Conservation (phyloP, 92 coral and sea anemone species). For the Pocillopora meandrina region DNA sequence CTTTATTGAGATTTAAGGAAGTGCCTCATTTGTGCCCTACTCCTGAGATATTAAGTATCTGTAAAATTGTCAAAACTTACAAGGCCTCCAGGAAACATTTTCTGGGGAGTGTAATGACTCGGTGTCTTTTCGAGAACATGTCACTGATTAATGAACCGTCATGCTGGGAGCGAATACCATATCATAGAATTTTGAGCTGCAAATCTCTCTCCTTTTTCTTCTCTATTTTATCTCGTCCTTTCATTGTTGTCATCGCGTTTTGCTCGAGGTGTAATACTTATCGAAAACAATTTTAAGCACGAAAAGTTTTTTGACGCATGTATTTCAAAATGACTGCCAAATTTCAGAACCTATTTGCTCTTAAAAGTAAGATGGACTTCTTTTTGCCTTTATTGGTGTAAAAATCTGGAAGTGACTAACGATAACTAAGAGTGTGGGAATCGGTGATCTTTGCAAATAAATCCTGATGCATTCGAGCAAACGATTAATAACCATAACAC, state of each 20-base stretch:
- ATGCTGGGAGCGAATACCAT: not conserved
- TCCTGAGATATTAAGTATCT: not conserved
- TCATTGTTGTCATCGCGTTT: not conserved
- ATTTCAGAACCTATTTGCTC: too few species aligned
- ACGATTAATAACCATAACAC: too few species aligned
- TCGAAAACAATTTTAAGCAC: not conserved
- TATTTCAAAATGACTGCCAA: too few species aligned
- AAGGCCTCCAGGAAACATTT: not conserved
- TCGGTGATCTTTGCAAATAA: not conserved
- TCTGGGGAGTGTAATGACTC: not conserved
- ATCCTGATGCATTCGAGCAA: too few species aligned
- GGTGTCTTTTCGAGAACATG: not conserved
- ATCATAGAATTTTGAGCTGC: not conserved
- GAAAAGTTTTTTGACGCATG: too few species aligned
- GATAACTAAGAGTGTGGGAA: not conserved
- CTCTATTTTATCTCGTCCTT: too few species aligned
- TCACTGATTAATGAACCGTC: not conserved
- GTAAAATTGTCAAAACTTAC: not conserved
- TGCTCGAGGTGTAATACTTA: not conserved
- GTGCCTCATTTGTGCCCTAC: too few species aligned
- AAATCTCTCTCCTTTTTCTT: not conserved
- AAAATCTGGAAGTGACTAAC: not conserved
- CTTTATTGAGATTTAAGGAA: not conserved
- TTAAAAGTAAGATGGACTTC: too few species aligned
- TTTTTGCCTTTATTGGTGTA: too few species aligned